Percentiles rank a stretch among this genome's conserved stretches.
These are phyloP conservation scores for Melospiza georgiana DNA, from an alignment of 2,113 vertebrate genomes.

Conservation along the genomic window DNA sequence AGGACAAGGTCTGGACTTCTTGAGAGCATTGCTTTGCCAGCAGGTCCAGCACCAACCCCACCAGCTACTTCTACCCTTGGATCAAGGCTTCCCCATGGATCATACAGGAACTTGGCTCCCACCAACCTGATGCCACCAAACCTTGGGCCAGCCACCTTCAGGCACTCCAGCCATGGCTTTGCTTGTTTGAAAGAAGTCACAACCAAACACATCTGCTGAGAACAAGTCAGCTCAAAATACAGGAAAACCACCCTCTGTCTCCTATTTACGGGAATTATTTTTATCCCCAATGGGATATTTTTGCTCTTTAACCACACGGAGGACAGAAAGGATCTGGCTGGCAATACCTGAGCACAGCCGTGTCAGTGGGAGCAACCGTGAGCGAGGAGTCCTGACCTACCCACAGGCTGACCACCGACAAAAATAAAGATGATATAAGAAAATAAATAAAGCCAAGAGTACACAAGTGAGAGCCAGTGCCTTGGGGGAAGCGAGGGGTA, in stretches of 20 bases:
- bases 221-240: neutral
- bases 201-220: neutral
- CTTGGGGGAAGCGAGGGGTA: fast-evolving
- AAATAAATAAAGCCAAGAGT: neutral
- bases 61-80: neutral
- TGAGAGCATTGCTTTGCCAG: neutral
- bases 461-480: fast-evolving
- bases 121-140: neutral
- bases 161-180: neutral
- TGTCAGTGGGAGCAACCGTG: neutral
- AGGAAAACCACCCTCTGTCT: neutral
- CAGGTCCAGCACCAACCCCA: neutral
- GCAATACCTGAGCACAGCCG: neutral
- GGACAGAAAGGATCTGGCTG: neutral
- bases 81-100: neutral
- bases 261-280: neutral
- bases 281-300: neutral
- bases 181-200: neutral
- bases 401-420: neutral
- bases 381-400: neutral
- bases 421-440: neutral
- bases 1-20: neutral
- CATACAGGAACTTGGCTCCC: fast-evolving
- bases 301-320: neutral
- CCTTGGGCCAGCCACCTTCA: fast-evolving